Evolutionary conservation across 1,140 invertebrate genomes (phyloP).

Genomic region (Scaptomyza pallida): DNA sequence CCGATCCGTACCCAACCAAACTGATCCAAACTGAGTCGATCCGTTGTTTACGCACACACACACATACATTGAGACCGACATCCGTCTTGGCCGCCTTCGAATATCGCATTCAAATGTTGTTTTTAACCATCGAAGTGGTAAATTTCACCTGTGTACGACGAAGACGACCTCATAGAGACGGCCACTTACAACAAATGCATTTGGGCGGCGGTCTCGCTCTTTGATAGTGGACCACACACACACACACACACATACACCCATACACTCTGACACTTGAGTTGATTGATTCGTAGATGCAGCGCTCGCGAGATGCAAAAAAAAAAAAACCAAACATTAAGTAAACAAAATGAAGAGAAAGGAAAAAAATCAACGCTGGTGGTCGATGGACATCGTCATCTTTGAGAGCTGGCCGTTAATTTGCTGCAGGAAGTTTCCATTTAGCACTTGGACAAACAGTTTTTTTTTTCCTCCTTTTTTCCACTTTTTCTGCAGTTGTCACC

Average conservation of each 20-base stretch:
- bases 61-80: constrained; percentile 49
- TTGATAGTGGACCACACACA: constrained; percentile 81
- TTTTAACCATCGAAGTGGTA: constrained; percentile 80
- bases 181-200: constrained; percentile 81
- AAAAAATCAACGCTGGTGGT: constrained; percentile 68
- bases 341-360: background rate
- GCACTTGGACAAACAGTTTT: constrained; percentile 76
- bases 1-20: constrained; percentile 26
- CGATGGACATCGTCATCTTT: constrained; percentile 18
- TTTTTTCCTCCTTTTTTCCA: no score
- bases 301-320: constrained; percentile 74
- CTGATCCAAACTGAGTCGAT: constrained; percentile 22
- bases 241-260: constrained; percentile 14
- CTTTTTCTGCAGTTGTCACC: constrained; percentile 70
- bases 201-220: constrained; percentile 63
- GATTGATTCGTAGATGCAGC: constrained; percentile 73
- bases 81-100: constrained; percentile 71
- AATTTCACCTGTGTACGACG: constrained; percentile 78
- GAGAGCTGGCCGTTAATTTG: constrained; percentile 68
- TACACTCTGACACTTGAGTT: constrained; percentile 69
- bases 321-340: constrained; percentile 9
- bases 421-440: constrained; percentile 79
- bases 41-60: constrained; percentile 65
- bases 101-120: constrained; percentile 79
- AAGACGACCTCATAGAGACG: constrained; percentile 61